Evolutionary conservation across 2,113 vertebrate species (phyloP).

Genomic region (Psephotus haematonotus): DNA sequence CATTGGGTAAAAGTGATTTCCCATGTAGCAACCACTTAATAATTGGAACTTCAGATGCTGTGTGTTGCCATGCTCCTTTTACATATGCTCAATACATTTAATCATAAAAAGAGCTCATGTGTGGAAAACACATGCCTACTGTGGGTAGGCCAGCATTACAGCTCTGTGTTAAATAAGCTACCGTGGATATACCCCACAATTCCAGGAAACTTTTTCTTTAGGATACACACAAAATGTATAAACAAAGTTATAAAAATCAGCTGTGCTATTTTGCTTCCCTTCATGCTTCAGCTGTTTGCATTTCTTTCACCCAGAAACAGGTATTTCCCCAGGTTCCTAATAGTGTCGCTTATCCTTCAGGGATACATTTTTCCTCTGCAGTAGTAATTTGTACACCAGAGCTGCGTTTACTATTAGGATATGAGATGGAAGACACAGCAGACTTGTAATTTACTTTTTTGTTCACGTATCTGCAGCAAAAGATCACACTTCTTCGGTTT

Average conservation of each 20-base stretch:
- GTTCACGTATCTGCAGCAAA: constrained; percentile 38
- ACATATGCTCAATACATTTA: constrained; percentile 7
- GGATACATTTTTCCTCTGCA: background rate
- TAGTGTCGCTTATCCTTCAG: background rate
- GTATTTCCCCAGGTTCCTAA: background rate
- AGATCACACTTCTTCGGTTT: constrained; percentile 44
- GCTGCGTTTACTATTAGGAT: background rate
- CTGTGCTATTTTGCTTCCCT: constrained; percentile 35
- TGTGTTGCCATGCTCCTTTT: background rate
- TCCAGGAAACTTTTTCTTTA: constrained; percentile 50
- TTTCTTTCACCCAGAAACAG: constrained; percentile 12
- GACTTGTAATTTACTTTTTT: constrained; percentile 1
- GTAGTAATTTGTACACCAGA: constrained; percentile 13
- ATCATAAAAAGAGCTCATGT: background rate
- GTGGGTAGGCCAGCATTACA: background rate
- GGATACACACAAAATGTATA: background rate
- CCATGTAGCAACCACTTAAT: background rate
- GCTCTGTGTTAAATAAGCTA: background rate
- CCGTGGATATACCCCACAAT: background rate
- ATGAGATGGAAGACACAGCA: background rate
- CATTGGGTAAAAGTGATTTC: background rate
- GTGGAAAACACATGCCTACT: constrained; percentile 52
- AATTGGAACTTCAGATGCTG: background rate
- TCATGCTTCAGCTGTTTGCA: constrained; percentile 11
- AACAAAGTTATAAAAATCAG: constrained; percentile 57